Evolutionary conservation across 2,113 vertebrate species (phyloP), one percentile per base, ranked within the genome.

Genomic region (Leucopsar rothschildi): DNA sequence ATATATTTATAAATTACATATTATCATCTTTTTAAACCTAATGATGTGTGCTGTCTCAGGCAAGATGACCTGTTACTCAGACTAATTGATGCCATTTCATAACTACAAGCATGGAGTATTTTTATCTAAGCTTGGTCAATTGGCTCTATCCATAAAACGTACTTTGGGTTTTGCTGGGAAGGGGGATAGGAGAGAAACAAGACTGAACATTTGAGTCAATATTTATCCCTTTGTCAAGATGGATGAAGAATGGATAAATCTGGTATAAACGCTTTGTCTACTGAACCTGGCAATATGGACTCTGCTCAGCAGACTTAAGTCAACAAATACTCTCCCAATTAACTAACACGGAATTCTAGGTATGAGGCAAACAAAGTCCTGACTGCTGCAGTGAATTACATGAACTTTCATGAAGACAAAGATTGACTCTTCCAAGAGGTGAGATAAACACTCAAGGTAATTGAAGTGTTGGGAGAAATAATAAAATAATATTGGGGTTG

Each of bases 221-320:
- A 94, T 96, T 96, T 96, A 95, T 93, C 76, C 69, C 65, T 92
- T 90, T 78, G 57, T 87, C 83, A 89, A 86, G 91, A 94, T 77
- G 82, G 79, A 93, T 94, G 92, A 93, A 86, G 57, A 95, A 82
- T 64, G 37, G 85, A 86, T 96, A 81, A 82, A 94, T 94, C 82
- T 90, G 79, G 65, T 86, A 28, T 93, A 93, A 53, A 59, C 19
- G 35, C 75, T 90, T 90, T 77, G n/a, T 95, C 88, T 83, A 52
- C 64, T 84, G 80, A 86, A 88, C 44, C 87, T 86, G 88, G 80
- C 60, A 95, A 86, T 28, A 53, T 53, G 72, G 82, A 75, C 47
- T 90, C 78, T 81, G 49, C 61, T 93, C 72, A 69, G 72, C 72
- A 90, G 72, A 95, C 44, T 68, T 75, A 86, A 94, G 72, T 92